These are phyloP conservation scores for Sterrhoptilus dennistouni DNA, from an alignment of 2,113 vertebrate genomes.

Conservation along the genomic window DNA sequence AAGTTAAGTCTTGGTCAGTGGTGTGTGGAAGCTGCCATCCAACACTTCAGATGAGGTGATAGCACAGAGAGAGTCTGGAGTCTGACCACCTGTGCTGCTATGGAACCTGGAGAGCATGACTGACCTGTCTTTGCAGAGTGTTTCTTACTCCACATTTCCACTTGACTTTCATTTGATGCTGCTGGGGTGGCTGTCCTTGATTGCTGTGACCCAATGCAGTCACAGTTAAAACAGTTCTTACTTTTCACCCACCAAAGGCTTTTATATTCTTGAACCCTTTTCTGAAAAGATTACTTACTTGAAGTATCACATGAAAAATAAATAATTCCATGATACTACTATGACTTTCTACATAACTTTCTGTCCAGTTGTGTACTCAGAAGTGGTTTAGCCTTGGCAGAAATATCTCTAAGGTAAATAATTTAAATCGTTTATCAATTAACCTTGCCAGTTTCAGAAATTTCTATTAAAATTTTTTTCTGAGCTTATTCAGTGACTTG, in stretches of 20 bases:
- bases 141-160: neutral
- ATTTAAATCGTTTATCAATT: neutral
- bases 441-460: neutral
- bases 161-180: neutral
- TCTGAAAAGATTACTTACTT: neutral
- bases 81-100: neutral
- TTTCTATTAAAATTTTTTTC: neutral
- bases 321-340: neutral
- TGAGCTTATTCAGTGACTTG: neutral
- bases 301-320: neutral
- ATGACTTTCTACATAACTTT: neutral
- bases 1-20: neutral
- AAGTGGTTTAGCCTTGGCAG: neutral
- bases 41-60: neutral
- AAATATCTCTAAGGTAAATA: neutral
- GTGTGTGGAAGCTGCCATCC: neutral
- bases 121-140: neutral
- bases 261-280: neutral
- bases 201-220: neutral
- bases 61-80: neutral
- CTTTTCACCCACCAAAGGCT: neutral
- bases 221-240: neutral
- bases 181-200: neutral
- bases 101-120: neutral
- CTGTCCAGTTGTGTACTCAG: neutral